Evolutionary conservation across 2,113 vertebrate genomes (phyloP), one percentile per base, ranked within the genome.

Genomic region (Tylochromis polylepis): DNA sequence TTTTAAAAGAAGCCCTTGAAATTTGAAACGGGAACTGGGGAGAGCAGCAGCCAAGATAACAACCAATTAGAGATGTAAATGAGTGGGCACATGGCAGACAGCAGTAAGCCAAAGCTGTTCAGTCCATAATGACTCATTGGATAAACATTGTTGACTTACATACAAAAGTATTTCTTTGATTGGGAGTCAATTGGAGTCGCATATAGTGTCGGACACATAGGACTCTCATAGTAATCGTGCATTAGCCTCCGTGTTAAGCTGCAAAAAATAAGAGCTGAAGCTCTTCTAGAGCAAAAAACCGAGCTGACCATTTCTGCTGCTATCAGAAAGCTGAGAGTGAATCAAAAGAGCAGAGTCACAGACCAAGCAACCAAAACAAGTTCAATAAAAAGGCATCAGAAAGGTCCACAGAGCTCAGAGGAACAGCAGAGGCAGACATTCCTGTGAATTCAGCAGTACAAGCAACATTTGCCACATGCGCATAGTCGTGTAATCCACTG

Each of bases 141-240:
- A 78, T 53, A 49, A 46, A 79, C 8, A 27, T n/a, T 36, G 20
- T 5, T 8, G 31, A 24, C 20, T 57, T 57, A 16, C 55, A 41
- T 36, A 79, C 24, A 51, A 16, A 38, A 22, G 34, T 36, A 31
- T 79, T 24, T 79, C 70, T 77, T 77, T 77, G 70, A 77, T 14
- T 77, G 10, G 27, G 27, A 77, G 24, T 77, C 70, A 77, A 12
- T 2, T 14, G 38, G 24, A 43, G 56, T 20, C 24, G 3, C 46
- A 51, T 77, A 49, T 20, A 51, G 10, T 18, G 24, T 51, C 43
- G 31, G 24, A 77, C 24, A 31, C 24, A 31, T 1, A 29, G 16
- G n/a, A 43, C 36, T 81, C 16, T 81, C n/a, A 31, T 49, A 81
- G 24, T 59, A 60, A 77, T 51, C 0, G 0, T 77, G 10, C 16